Evolutionary conservation across 2,888 invertebrate species (phyloP).

Genomic region (Crematogaster levior): DNA sequence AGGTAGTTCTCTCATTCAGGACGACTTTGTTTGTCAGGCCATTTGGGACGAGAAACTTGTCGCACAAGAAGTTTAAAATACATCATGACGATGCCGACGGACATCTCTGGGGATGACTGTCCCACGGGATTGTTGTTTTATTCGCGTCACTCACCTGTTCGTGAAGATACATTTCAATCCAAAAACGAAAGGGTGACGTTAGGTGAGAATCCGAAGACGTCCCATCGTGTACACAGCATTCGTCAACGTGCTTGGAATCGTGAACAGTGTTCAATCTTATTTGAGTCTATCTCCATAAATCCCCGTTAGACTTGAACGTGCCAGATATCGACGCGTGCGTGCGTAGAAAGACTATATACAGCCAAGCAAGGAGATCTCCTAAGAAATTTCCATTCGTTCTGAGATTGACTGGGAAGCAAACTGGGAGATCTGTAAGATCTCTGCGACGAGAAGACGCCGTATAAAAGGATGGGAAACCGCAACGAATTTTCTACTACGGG

Average conservation of each 20-base stretch:
- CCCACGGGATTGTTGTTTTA: conserved; percentile 42
- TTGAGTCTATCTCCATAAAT: conserved; percentile 76
- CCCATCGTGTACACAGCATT: conserved; percentile 60
- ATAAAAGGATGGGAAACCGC: conserved; percentile 31
- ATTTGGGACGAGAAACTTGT: conserved; percentile 37
- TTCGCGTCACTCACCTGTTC: conserved; percentile 56
- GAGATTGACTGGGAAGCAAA: conserved; percentile 59
- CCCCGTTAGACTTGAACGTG: conserved; percentile 75
- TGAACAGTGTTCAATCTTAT: conserved; percentile 71
- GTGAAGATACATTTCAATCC: conserved; percentile 70
- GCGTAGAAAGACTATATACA: conserved; percentile 15
- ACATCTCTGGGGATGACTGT: neutral
- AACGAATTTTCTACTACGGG: conserved; percentile 45
- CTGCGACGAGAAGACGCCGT: neutral
- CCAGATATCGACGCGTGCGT: conserved; percentile 27
- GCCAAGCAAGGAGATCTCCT: conserved; percentile 35
- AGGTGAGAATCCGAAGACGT: conserved; percentile 22
- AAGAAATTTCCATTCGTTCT: conserved; percentile 66
- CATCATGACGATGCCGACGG: conserved; percentile 26
- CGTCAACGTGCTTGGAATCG: conserved; percentile 71
- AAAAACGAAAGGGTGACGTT: neutral
- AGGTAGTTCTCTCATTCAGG: conserved; percentile 21
- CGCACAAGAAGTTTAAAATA: conserved; percentile 28
- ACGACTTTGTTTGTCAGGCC: conserved; percentile 20
- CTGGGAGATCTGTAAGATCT: conserved; percentile 8